Conservation (phyloP, 2,888 invertebrate genomes). For the Aporophyla nigra region DNA sequence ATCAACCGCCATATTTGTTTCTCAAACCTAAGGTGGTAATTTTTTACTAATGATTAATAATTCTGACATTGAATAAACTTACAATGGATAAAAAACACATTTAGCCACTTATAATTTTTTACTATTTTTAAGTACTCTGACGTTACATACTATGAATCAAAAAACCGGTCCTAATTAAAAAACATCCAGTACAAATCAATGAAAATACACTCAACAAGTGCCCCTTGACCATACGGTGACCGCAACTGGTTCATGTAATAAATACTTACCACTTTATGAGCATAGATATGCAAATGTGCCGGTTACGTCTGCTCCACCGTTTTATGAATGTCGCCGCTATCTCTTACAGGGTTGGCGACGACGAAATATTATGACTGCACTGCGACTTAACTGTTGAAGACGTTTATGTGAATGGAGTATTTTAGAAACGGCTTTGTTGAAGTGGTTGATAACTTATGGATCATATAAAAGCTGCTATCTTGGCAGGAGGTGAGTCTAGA, state of each 20-base stretch:
- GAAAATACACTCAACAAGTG: conserved; percentile 64
- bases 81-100: no score
- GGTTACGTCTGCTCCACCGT: conserved; percentile 65
- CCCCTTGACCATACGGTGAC: conserved; percentile 40
- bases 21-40: no score
- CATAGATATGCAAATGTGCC: conserved; percentile 66
- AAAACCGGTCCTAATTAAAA: background rate
- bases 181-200: conserved; percentile 29
- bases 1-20: no score
- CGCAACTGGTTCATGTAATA: conserved; percentile 57
- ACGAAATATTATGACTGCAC: conserved; percentile 60
- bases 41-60: background rate
- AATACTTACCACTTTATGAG: conserved; percentile 58
- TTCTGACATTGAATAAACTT: no score
- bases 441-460: background rate
- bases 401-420: conserved; percentile 24
- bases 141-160: no score
- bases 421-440: conserved; percentile 9
- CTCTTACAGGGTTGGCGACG: conserved; percentile 43
- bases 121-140: no score
- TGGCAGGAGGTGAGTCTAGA: background rate
- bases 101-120: no score
- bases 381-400: conserved; percentile 40
- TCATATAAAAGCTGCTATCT: background rate
- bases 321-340: conserved; percentile 71